Conservation (phyloP, 2,797 vertebrate genomes). For the Betta splendens region DNA sequence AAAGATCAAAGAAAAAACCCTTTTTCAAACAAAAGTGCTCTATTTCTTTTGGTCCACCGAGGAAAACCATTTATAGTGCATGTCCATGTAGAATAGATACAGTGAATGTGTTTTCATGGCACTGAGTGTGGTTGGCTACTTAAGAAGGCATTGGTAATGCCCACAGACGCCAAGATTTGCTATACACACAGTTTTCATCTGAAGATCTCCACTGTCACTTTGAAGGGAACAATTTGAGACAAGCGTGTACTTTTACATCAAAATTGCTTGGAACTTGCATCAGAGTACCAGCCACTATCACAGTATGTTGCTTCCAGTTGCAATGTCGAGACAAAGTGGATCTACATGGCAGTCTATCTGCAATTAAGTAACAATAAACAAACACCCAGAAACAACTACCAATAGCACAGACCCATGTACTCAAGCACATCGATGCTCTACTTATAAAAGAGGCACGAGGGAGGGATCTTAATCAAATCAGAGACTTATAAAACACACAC, state of each 20-base stretch:
- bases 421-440: slow-evolving; percentile 84
- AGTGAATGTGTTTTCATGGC: slow-evolving; percentile 82
- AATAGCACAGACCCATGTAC: slow-evolving; percentile 79
- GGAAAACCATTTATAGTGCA: slow-evolving; percentile 93
- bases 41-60: slow-evolving; percentile 89
- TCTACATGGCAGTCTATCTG: slow-evolving; percentile 80
- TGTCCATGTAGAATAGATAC: slow-evolving; percentile 82
- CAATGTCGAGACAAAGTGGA: slow-evolving; percentile 75
- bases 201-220: slow-evolving; percentile 67
- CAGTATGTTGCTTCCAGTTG: slow-evolving; percentile 77
- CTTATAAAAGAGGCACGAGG: slow-evolving; percentile 85
- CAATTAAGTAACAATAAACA: slow-evolving; percentile 79
- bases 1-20: slow-evolving; percentile 80
- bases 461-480: slow-evolving; percentile 78
- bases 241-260: slow-evolving; percentile 48
- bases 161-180: slow-evolving; percentile 63
- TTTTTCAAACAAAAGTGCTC: slow-evolving; percentile 84
- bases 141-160: slow-evolving; percentile 64
- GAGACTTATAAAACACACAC: slow-evolving; percentile 81
- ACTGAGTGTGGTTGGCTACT: slow-evolving; percentile 81
- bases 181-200: slow-evolving; percentile 62
- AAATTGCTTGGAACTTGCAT: slow-evolving; percentile 70
- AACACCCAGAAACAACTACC: slow-evolving; percentile 83
- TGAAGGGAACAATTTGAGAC: slow-evolving; percentile 63
- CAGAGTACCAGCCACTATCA: slow-evolving; percentile 75